phyloP scores from a whole-genome alignment of 2,888 invertebrate genomes.

The Belgica antarctica region DNA sequence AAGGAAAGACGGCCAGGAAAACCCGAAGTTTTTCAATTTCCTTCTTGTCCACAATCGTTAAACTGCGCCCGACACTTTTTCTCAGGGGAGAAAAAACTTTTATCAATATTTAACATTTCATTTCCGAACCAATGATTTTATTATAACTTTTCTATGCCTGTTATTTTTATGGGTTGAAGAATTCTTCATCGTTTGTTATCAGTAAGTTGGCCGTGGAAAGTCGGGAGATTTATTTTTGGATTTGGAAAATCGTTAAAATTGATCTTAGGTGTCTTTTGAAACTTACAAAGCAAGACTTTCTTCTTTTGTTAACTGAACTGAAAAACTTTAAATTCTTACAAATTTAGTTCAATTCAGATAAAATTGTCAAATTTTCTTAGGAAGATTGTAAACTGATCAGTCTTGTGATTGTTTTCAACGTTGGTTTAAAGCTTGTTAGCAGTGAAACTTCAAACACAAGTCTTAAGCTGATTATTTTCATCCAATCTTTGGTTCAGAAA shows the following conservation, averaged over 20 bases:
- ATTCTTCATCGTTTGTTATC: conserved; percentile 34
- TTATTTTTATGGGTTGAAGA: background rate
- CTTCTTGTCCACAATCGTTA: background rate
- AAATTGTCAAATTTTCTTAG: no score
- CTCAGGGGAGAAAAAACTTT: conserved; percentile 2
- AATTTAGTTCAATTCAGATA: no score
- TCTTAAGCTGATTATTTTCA: no score
- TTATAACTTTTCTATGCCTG: conserved; percentile 30
- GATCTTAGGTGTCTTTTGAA: background rate
- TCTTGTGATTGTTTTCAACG: no score
- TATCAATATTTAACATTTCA: conserved; percentile 44
- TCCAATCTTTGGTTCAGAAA: no score
- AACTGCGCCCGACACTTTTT: background rate
- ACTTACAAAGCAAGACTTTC: no score
- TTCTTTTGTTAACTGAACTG: no score
- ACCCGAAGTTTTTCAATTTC: conserved; percentile 12
- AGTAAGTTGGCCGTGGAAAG: conserved; percentile 4
- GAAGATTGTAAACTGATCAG: no score
- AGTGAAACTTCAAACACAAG: no score
- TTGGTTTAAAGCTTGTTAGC: no score
- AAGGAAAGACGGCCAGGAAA: background rate
- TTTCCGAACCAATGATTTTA: conserved; percentile 43
- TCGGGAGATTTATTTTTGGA: no score
- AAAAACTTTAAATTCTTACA: no score
- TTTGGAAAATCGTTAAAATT: background rate